Evolutionary conservation across 2,797 vertebrate species (phyloP).

Genomic region (Amphiprion clarkii): DNA sequence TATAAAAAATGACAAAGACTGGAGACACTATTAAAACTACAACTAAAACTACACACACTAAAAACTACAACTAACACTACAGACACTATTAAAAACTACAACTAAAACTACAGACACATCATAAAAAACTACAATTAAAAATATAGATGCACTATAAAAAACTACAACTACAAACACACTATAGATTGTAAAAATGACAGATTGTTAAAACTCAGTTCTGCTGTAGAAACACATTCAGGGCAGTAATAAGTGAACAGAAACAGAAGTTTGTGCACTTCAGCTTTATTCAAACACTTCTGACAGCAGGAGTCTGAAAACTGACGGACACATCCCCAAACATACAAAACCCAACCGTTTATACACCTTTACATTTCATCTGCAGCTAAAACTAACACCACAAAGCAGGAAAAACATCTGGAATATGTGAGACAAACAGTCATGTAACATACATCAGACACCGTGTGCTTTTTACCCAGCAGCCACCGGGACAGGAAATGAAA

Average conservation of each 20-base stretch:
- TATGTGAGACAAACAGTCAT: slow-evolving; percentile 13
- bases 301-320: slow-evolving; percentile 12
- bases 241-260: too few relatives aligned
- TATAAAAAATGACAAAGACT: too few relatives aligned
- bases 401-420: slow-evolving; percentile 25
- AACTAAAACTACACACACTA: too few relatives aligned
- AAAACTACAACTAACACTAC: too few relatives aligned
- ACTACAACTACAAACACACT: too few relatives aligned
- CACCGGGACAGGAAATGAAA: neutral
- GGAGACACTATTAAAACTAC: too few relatives aligned
- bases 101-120: too few relatives aligned
- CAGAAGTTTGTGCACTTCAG: slow-evolving; percentile 35
- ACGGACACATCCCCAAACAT: slow-evolving; percentile 34
- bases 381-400: slow-evolving; percentile 17
- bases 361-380: slow-evolving; percentile 2
- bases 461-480: slow-evolving; percentile 42
- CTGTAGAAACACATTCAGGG: too few relatives aligned
- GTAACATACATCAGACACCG: slow-evolving; percentile 25
- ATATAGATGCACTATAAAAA: neutral
- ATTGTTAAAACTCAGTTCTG: too few relatives aligned
- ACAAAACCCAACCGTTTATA: slow-evolving; percentile 16
- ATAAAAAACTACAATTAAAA: too few relatives aligned
- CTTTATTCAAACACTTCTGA: slow-evolving; percentile 70
- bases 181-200: too few relatives aligned
- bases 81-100: too few relatives aligned